Percentiles rank a stretch among this genome's conserved stretches.
Conservation (phyloP, 1,140 invertebrate genomes). For the Cataglyphis hispanica region DNA sequence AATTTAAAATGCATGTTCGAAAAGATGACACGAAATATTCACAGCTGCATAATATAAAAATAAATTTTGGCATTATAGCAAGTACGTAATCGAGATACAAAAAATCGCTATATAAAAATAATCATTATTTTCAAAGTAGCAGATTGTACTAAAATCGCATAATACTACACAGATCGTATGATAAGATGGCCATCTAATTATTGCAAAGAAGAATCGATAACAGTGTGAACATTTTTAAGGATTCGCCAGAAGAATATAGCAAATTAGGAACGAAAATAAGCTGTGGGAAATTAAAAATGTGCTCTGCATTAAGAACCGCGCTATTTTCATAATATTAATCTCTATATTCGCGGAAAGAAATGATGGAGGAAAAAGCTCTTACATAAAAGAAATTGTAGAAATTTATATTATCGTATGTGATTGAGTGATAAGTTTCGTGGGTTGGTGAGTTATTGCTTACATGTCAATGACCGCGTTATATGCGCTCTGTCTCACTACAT, state of each 20-base stretch:
- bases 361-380: background rate
- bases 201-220: conserved; percentile 28
- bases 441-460: conserved; percentile 65
- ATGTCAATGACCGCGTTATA: conserved; percentile 69
- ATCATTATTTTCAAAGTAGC: conserved; percentile 32
- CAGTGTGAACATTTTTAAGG: conserved; percentile 23
- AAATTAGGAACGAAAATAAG: conserved; percentile 1
- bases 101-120: conserved; percentile 45
- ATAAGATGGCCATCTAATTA: conserved; percentile 5
- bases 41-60: background rate
- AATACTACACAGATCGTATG: background rate
- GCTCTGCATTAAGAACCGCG: background rate
- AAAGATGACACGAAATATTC: background rate
- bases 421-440: conserved; percentile 45
- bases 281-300: background rate
- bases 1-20: conserved; percentile 10
- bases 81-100: conserved; percentile 36
- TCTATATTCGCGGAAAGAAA: conserved; percentile 2
- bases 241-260: background rate
- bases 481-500: conserved; percentile 55
- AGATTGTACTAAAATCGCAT: background rate
- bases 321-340: conserved; percentile 5
- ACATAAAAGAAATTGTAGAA: background rate
- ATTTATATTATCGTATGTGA: conserved; percentile 38
- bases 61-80: conserved; percentile 43